Base-by-base conservation (phyloP, 2,888 invertebrate species). In the Incurvaria masculella region DNA sequence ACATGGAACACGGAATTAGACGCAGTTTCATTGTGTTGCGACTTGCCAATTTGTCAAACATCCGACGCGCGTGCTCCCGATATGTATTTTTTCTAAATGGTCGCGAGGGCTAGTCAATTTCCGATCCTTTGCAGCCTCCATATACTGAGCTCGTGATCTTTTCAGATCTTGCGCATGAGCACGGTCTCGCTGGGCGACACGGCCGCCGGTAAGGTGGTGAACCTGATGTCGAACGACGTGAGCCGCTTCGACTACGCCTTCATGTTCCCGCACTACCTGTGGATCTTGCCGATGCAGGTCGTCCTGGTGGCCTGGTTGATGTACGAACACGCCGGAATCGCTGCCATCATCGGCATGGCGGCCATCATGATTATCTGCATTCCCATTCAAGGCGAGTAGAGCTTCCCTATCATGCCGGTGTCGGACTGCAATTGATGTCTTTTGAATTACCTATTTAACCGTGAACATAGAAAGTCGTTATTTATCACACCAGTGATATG, bases 161-260 rank as follows among this genome's bases (percentile, higher is more conserved):
- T 63, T 49, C 64, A 91, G 89, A 74, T 89, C 1, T 68, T 94
- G 42, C 82, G 84, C 33, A 72, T 93, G 52, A 90, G 87, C 59
- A 86, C 88, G 63, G 81, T 82, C 2, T 84, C 91, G 0, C 60
- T 92, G 19, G 85, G 86, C 0, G 83, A 83, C 49, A 82, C 85
- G 66, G 59, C 82, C 59, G 72, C 88, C 56, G 93, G 92, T 0
- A 88, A 91, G 64, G 79, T 94, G 53, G 86, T 93, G 20, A 94
- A 93, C 66, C 69, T 94, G 46, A 65, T 94, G 59, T 89, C 92
- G 0, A 93, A 92, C 56, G 94, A 94, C 64, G 87, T 93, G 10
- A 83, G 85, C 46, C 80, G 91, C 57, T 91, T 93, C 62, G 93
- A 94, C 62, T 79, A 83, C 65, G 81, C 85, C 2, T 82, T 87